Percentiles rank a stretch among this genome's conserved stretches.
phyloP scores from a whole-genome alignment of 2,888 invertebrate genomes.

The Tupiocoris notatus region DNA sequence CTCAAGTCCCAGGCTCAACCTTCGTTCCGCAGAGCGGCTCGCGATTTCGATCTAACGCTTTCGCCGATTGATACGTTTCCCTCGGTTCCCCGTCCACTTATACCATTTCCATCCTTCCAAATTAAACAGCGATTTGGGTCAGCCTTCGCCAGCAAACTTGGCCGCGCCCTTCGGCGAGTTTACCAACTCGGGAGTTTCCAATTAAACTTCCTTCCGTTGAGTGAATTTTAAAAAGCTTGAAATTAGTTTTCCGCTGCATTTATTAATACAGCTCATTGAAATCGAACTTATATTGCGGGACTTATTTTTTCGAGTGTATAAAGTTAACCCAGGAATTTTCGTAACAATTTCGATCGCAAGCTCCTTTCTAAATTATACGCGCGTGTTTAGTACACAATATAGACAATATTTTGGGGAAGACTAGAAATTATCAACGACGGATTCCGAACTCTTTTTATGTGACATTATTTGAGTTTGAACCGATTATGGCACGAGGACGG shows the following conservation, averaged over 20 bases:
- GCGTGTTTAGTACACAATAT: too few relatives aligned
- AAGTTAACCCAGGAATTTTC: too few relatives aligned
- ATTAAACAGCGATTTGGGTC: slow-evolving; percentile 40
- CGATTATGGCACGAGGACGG: too few relatives aligned
- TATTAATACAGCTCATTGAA: slow-evolving; percentile 38
- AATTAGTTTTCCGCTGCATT: slow-evolving; percentile 39
- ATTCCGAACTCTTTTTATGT: too few relatives aligned
- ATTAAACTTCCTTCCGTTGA: slow-evolving; percentile 37
- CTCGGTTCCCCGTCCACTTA: background rate
- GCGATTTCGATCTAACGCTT: slow-evolving; percentile 26
- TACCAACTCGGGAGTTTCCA: slow-evolving; percentile 33
- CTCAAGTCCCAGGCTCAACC: background rate
- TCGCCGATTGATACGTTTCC: slow-evolving; percentile 34
- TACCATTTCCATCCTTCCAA: background rate
- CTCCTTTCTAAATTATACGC: too few relatives aligned
- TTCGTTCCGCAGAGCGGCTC: background rate
- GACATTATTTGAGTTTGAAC: too few relatives aligned
- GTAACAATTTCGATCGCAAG: too few relatives aligned
- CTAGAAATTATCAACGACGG: too few relatives aligned
- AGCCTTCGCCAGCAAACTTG: slow-evolving; percentile 16
- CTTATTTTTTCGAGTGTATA: slow-evolving; percentile 19
- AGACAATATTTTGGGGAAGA: too few relatives aligned
- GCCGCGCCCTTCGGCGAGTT: background rate
- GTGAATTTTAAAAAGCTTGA: slow-evolving; percentile 34
- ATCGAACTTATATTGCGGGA: background rate